A percentile compares a stretch with the other conserved stretches of the same genome.
These are phyloP conservation scores for Poecilia picta DNA, from an alignment of 2,797 vertebrate genomes.

Conservation along the genomic window DNA sequence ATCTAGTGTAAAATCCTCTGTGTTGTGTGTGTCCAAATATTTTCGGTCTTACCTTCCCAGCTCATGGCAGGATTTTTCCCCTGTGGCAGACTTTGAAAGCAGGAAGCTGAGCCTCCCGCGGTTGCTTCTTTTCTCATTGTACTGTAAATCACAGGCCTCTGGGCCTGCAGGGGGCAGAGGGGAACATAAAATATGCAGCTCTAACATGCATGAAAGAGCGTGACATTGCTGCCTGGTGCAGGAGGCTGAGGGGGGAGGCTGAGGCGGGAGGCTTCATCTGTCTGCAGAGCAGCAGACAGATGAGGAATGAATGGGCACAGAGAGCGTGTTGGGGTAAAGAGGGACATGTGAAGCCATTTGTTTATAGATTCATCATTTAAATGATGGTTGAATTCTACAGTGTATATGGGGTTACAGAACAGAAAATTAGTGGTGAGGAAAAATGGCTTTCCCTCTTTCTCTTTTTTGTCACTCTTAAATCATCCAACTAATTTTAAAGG, in stretches of 20 bases:
- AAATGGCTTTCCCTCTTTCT: neutral
- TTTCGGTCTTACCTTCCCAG: conserved; percentile 23
- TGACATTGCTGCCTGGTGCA: conserved; percentile 25
- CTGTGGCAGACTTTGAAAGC: conserved; percentile 51
- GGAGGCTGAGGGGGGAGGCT: conserved; percentile 16
- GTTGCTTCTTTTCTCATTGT: conserved; percentile 17
- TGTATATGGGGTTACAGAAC: neutral
- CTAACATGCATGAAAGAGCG: conserved; percentile 57
- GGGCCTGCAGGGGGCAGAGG: conserved; percentile 68
- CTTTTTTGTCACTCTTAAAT: neutral
- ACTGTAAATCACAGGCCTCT: conserved; percentile 64
- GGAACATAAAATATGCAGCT: conserved; percentile 64
- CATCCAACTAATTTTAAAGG: neutral
- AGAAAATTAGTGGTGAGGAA: neutral
- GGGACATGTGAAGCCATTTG: conserved; percentile 22
- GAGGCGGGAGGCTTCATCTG: conserved; percentile 6
- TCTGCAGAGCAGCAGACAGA: conserved; percentile 29
- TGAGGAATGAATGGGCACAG: conserved; percentile 33
- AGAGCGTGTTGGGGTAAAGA: conserved; percentile 19
- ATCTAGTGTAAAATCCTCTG: conserved; percentile 5
- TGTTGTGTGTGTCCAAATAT: conserved; percentile 27
- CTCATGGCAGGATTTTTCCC: conserved; percentile 52
- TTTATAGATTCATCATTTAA: neutral
- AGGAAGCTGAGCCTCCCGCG: conserved; percentile 52
- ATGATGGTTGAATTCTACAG: neutral